phyloP scores from a whole-genome alignment of 2,797 vertebrate genomes.

The Rhabdomys pumilio region DNA sequence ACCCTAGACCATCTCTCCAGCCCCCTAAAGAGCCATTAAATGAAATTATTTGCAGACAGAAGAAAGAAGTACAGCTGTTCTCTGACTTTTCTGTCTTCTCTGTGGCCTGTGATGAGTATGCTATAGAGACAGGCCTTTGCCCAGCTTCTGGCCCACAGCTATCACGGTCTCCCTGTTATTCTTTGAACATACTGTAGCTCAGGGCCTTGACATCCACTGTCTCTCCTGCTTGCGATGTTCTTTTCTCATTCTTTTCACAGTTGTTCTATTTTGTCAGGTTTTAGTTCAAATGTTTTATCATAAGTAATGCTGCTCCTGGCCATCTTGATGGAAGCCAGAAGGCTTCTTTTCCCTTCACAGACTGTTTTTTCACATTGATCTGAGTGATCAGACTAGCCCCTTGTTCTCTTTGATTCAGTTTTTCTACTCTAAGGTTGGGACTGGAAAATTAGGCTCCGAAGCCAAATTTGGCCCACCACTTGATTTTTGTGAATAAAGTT shows the following conservation, averaged over 20 bases:
- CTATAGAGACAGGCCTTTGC: background rate
- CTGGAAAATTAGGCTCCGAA: background rate
- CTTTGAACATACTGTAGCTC: background rate
- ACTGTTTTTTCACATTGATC: background rate
- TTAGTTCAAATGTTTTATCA: background rate
- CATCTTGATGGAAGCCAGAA: background rate
- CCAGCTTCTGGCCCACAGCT: background rate
- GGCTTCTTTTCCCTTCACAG: background rate
- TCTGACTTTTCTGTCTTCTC: background rate
- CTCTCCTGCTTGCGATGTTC: background rate
- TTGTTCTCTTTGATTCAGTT: background rate
- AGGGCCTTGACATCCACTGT: background rate
- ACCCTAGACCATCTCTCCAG: background rate
- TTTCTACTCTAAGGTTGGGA: background rate
- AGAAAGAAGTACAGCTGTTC: background rate
- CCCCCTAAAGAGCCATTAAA: background rate
- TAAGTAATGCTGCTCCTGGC: background rate
- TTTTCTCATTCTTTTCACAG: background rate
- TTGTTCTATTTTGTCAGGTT: background rate
- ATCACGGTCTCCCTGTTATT: background rate
- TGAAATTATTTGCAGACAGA: background rate
- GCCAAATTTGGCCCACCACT: background rate
- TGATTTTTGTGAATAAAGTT: conserved; percentile 41
- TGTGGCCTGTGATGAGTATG: background rate
- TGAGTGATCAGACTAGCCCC: background rate